Percentiles rank a stretch among this genome's conserved stretches.
Evolutionary conservation across 2,113 vertebrate genomes (phyloP).

Genomic region (Edolisoma coerulescens): DNA sequence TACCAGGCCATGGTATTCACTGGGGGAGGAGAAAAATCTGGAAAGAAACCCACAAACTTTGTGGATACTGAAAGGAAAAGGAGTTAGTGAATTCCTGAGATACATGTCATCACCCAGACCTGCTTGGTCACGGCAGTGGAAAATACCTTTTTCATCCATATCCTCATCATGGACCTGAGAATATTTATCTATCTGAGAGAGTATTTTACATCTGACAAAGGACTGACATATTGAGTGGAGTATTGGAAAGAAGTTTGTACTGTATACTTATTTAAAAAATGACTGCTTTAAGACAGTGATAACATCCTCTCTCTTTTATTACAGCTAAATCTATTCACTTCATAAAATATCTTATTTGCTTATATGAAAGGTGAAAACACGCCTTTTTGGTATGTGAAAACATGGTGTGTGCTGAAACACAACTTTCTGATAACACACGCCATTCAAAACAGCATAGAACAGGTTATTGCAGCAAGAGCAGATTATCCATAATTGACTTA

Average conservation of each 20-base stretch:
- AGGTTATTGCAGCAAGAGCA: neutral
- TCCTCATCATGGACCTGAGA: neutral
- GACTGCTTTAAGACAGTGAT: neutral
- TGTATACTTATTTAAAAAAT: neutral
- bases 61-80: neutral
- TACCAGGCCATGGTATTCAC: neutral
- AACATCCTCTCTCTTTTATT: neutral
- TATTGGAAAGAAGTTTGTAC: neutral
- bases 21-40: neutral
- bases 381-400: neutral
- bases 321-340: neutral
- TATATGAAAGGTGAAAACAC: neutral
- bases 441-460: neutral
- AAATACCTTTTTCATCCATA: neutral
- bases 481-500: neutral
- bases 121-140: accelerated
- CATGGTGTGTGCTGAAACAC: accelerated
- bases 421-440: neutral
- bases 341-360: neutral
- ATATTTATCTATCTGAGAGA: neutral
- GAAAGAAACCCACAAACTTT: neutral
- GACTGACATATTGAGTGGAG: neutral
- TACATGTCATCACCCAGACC: accelerated
- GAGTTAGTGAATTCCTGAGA: neutral
- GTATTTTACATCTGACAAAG: neutral